Evolutionary conservation across 2,113 vertebrate genomes (phyloP), one percentile per base, ranked within the genome.

Genomic region (Tichodroma muraria): DNA sequence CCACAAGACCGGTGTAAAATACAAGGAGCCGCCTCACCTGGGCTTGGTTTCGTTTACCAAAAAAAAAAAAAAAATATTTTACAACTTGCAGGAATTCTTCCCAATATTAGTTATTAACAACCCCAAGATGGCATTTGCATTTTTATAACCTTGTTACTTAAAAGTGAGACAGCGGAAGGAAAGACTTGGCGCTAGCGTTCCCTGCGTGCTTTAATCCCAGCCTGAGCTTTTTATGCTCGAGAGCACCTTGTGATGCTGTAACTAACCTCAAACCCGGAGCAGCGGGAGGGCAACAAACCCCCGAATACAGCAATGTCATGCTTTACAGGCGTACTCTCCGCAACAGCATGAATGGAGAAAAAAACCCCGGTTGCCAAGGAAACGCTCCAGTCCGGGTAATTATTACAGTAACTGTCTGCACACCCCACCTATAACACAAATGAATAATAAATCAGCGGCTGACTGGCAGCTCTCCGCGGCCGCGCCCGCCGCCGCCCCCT

Each of bases 351-450:
- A 98, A 98, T 97, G 98, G 95, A 97, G 97, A 85, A 85, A 86
- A 85, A 91, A 83, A 80, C 0, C 10, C 47, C 93, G 97, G 99
- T 99, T 99, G 98, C 99, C 99, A 98, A 98, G 99, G 99, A 98
- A 99, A 99, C 99, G 97, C 98, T 98, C 98, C 94, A 98, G 98
- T 99, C 98, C 98, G 98, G 98, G 99, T 99, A 99, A 99, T 99
- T 99, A 99, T 99, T 98, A 99, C 98, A 98, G 98, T 99, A 99
- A 99, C 98, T 98, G 98, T 98, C 98, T 98, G 98, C 98, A 99
- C 98, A 99, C 99, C 99, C 98, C 98, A 99, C 98, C 99, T 99
- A 99, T 99, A 99, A 99, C 98, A 98, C 98, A 98, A 98, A 99
- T 99, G 98, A 99, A 99, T 99, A 98, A 99, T 99, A 98, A 99